phyloP scores from a whole-genome alignment of 2,113 vertebrate genomes.

The Nycticorax nycticorax region DNA sequence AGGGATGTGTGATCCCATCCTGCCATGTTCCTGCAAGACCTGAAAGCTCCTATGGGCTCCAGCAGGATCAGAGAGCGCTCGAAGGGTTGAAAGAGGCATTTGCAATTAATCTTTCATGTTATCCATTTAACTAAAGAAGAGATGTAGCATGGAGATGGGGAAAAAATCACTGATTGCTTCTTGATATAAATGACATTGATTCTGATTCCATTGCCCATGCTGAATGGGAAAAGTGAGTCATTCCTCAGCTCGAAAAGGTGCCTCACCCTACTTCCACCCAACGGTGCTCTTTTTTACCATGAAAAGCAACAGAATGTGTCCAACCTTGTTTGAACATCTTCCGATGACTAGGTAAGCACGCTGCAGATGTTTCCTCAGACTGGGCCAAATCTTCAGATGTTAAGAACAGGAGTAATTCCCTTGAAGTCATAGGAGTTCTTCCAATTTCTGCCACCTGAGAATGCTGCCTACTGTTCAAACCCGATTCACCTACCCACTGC shows the following conservation, averaged over 20 bases:
- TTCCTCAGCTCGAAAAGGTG: neutral
- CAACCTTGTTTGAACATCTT: neutral
- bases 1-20: neutral
- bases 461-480: conserved; percentile 12
- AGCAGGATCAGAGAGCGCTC: neutral
- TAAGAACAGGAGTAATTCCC: neutral
- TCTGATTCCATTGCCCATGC: neutral
- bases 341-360: neutral
- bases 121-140: neutral
- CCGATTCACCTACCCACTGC: neutral
- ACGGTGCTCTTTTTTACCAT: neutral
- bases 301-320: neutral
- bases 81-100: neutral
- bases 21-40: neutral
- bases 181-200: neutral
- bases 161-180: neutral
- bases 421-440: conserved; percentile 32
- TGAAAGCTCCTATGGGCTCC: neutral
- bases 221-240: neutral
- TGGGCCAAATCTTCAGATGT: neutral
- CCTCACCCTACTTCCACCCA: neutral
- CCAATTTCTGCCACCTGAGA: conserved; percentile 48
- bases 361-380: neutral
- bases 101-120: neutral
- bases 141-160: neutral